Evolutionary conservation across 2,113 vertebrate species (phyloP), one percentile per base, ranked within the genome.

Genomic region (Stegastes partitus): DNA sequence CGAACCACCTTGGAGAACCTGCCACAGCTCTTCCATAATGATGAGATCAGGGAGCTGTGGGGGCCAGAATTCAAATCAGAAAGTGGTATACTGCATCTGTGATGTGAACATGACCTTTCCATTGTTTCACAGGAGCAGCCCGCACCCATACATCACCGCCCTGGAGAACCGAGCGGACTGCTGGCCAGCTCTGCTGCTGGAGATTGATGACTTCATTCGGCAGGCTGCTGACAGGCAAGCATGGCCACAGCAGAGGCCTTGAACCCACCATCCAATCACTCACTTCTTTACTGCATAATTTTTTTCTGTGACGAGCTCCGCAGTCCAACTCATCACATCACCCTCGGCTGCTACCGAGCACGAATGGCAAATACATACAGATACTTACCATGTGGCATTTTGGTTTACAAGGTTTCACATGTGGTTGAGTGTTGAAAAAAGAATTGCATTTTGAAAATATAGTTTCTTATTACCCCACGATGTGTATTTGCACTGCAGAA

Each of bases 161-260:
- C 93, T 99, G 84, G 98, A 99, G 92, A 97, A 98, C 87, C 95
- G 97, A 74, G 93, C 85, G 37, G 96, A 97, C 69, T 96, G 95
- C 90, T 99, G 98, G 98, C 95, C 98, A 0, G 74, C 93, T 64
- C 87, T 99, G 49, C 85, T 98, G 55, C 95, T 96, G 86, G 96
- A 97, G 82, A 92, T 98, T 65, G 94, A 94, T 62, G 44, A 89
- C 47, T 95, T 96, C 87, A 94, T 97, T 80, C 93, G 89, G 76
- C 94, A 94, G 9, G 96, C 96, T 71, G 87, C 91, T 68, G 95
- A 96, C 84, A 97, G 95, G 86, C 77, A 67, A 63, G 86, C 22
- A 15, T 11, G 22, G 26, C 65, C 9, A 12, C 68, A n/a, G 1
- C 34, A 47, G 19, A 78, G 77, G 45, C 81, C 82, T 58, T 66